Evolutionary conservation across 2,888 invertebrate species (phyloP).

Genomic region (Proisotoma minuta): DNA sequence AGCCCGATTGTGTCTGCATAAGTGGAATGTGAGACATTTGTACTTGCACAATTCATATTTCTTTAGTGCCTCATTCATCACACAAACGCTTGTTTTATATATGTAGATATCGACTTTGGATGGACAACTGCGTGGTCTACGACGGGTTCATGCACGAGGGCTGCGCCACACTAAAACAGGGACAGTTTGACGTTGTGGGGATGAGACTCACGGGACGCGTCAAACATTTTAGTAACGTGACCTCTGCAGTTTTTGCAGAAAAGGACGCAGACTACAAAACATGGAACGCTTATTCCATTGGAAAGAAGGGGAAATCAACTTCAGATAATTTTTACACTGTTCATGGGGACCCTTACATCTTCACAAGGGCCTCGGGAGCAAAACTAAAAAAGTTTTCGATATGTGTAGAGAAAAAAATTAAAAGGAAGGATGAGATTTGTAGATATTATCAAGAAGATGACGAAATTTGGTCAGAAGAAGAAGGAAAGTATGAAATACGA

Average conservation of each 20-base stretch:
- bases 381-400: conserved; percentile 22
- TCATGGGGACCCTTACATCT: conserved; percentile 21
- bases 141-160: conserved; percentile 28
- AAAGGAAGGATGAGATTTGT: conserved; percentile 14
- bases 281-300: background rate
- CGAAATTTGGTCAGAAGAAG: conserved; percentile 7
- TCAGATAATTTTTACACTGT: conserved; percentile 24
- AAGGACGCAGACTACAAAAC: conserved; percentile 13
- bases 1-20: conserved; percentile 29
- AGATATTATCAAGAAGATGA: conserved; percentile 17
- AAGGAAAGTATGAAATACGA: conserved; percentile 7
- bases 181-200: conserved; percentile 9
- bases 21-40: conserved; percentile 32
- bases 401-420: conserved; percentile 14
- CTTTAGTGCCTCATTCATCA: too few species aligned
- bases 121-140: conserved; percentile 24
- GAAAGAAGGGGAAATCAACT: conserved; percentile 14
- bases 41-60: too few species aligned
- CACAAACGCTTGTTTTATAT: too few species aligned
- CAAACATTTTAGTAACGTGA: background rate
- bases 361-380: background rate
- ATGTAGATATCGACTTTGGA: conserved; percentile 25
- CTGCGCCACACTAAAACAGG: conserved; percentile 10
- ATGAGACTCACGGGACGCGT: conserved; percentile 8
- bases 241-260: conserved; percentile 13